A percentile compares a stretch with the other conserved stretches of the same genome.
Evolutionary conservation across 2,797 vertebrate species (phyloP).

Genomic region (Lepilemur septentrionalis): DNA sequence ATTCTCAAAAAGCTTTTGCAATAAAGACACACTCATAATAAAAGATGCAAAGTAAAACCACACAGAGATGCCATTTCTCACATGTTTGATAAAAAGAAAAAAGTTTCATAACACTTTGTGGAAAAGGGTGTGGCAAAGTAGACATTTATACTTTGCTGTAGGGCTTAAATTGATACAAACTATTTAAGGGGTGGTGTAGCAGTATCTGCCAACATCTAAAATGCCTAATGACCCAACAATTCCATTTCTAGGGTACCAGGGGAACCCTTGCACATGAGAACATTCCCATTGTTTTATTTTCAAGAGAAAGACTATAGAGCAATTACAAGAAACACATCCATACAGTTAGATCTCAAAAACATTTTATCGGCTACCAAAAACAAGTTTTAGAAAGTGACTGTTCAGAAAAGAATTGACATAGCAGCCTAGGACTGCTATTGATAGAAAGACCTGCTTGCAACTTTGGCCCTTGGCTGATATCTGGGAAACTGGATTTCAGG

Average conservation of each 20-base stretch:
- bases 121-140: not conserved
- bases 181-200: not conserved
- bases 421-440: not conserved
- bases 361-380: not conserved
- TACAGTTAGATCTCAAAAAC: not conserved
- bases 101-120: not conserved
- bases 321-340: not conserved
- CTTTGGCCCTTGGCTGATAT: not conserved
- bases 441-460: not conserved
- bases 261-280: not conserved
- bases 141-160: not conserved
- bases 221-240: not conserved
- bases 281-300: not conserved
- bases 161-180: not conserved
- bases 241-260: not conserved
- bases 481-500: not conserved
- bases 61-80: not conserved
- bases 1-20: not conserved
- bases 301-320: not conserved
- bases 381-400: not conserved
- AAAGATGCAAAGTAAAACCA: constrained; percentile 16
- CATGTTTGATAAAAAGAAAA: not conserved
- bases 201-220: not conserved
- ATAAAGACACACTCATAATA: not conserved
- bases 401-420: not conserved